Base-by-base conservation (phyloP, 2,888 invertebrate species). In the Acrobasis consociella region DNA sequence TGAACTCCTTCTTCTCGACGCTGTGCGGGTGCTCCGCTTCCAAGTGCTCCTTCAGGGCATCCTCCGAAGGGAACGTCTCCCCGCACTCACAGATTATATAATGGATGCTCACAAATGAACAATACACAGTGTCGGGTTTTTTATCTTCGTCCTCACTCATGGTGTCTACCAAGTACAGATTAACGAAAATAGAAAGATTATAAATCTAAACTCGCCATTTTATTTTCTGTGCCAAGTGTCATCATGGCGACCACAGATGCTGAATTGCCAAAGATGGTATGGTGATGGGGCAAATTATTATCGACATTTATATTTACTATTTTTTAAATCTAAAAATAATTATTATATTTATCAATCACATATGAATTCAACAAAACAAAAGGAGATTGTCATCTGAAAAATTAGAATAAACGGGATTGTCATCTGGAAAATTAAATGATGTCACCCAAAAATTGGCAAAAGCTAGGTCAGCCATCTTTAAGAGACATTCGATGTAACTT, bases 31-130 rank as follows among this genome's bases (percentile, higher is more conserved):
- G 72, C 9, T 86, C 83, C 0, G 64, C 65, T 31, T 78, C 76
- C 16, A 76, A 1, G 59, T 90, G 89, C 0, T 81, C 76, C 2
- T 71, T 72, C 5, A 85, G 64, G 0, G 65, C 52, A 0, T 81
- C 80, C 0, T 78, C 81, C 0, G 67, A 66, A 0, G 65, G 52
- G 10, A 80, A 76, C 0, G 76, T 74, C 0, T 81, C 80, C 0
- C 89, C 89, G 17, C 89, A 90, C 0, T 81, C 70, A 65, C 68
- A 66, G 63, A 67, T 61, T 42, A 67, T 64, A 52, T 64, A 67
- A 52, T 67, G 63, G n/a, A 65, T 58, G 9, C 67, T 63, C 1
- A 67, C 64, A 58, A 65, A 66, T 10, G 65, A 65, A 22, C 62
- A 67, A n/a, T 67, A 59, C 61, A 62, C 62, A 58, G 64, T 62